phyloP scores from a whole-genome alignment of 37 sponge, comb jelly and placozoan species.

The Cliona cf. orientalis region DNA sequence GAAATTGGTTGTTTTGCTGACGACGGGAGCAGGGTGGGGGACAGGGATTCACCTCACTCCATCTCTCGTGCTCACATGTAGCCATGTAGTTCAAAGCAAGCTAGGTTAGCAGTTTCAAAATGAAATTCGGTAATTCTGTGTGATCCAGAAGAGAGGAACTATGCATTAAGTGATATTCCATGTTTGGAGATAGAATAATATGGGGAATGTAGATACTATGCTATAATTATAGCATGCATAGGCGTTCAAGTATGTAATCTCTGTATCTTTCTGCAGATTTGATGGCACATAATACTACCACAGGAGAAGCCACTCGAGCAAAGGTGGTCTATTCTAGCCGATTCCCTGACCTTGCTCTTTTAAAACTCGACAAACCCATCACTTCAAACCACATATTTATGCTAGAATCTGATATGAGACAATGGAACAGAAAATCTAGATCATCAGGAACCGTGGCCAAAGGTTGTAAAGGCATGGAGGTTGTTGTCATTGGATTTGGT shows the following conservation, averaged over 20 bases:
- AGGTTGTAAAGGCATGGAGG: not conserved
- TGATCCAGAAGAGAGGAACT: no score
- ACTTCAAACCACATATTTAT: no score
- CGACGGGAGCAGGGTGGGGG: slow-evolving; percentile 3
- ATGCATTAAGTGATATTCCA: no score
- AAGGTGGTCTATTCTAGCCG: not conserved
- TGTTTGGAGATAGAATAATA: no score
- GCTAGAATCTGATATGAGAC: no score
- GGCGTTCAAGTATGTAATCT: no score
- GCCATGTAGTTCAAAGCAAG: slow-evolving; percentile 8
- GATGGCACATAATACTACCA: no score
- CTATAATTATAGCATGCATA: no score
- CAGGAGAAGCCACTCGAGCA: no score
- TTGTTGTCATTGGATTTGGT: not conserved
- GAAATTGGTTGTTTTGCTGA: not conserved
- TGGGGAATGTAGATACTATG: no score
- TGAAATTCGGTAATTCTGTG: no score
- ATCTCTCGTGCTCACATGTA: slow-evolving; percentile 17
- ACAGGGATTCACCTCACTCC: slow-evolving; percentile 27
- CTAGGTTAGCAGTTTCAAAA: not conserved
- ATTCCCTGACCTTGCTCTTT: not conserved
- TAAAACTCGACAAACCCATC: not conserved
- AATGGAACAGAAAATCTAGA: not conserved
- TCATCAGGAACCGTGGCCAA: not conserved
- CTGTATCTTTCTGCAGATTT: no score